Conservation (phyloP, 2,113 vertebrate species). For the Capra hircus region DNA sequence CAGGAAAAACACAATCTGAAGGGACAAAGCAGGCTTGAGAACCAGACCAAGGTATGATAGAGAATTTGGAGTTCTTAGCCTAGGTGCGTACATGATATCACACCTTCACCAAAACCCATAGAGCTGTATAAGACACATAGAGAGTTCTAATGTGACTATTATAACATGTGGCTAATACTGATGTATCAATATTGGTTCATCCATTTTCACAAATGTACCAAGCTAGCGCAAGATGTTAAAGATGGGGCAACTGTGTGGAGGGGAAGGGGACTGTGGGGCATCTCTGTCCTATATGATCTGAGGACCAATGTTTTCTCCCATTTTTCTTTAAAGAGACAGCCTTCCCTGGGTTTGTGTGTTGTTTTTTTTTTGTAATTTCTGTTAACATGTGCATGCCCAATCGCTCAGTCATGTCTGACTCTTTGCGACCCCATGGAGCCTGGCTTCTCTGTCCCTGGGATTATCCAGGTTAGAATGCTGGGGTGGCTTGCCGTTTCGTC, state of each 20-base stretch:
- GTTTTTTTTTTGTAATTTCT: background rate
- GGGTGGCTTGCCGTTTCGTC: background rate
- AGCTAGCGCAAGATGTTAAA: background rate
- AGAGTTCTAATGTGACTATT: background rate
- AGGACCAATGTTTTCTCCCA: background rate
- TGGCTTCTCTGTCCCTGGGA: background rate
- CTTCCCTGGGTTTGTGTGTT: background rate
- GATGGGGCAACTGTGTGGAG: background rate
- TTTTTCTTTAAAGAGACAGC: background rate
- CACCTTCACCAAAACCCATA: background rate
- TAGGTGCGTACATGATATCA: background rate
- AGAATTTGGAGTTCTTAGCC: background rate
- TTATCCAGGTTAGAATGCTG: background rate
- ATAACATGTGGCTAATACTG: background rate
- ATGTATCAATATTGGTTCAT: background rate
- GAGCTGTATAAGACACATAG: background rate
- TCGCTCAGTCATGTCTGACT: background rate
- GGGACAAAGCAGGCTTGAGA: background rate
- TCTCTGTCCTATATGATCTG: background rate
- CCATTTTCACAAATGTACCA: background rate
- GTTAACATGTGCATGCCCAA: background rate
- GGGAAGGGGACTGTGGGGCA: background rate
- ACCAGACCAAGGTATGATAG: background rate
- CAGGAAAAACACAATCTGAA: background rate
- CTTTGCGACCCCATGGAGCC: background rate